Conservation (phyloP, 2,888 invertebrate genomes). For the Caenorhabditis sp. region DNA sequence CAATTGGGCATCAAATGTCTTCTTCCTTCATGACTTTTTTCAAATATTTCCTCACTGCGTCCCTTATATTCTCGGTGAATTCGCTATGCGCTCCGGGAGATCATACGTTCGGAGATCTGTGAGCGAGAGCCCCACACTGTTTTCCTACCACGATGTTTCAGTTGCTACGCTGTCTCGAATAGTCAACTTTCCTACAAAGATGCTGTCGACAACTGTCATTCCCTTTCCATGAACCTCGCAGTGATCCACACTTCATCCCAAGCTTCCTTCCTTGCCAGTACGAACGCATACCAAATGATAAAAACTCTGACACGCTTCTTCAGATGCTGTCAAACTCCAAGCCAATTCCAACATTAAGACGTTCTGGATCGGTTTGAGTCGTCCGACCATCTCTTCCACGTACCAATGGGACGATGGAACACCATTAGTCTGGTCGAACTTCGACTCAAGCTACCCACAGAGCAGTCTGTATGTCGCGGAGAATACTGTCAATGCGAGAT, state of each 20-base stretch:
- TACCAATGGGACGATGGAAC: constrained; percentile 57
- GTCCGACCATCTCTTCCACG: constrained; percentile 13
- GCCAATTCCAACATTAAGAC: no score
- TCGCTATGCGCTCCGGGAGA: background rate
- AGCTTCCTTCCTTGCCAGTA: constrained; percentile 45
- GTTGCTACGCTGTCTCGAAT: constrained; percentile 27
- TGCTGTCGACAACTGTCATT: constrained; percentile 20
- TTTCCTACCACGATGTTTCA: no score
- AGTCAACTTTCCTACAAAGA: background rate
- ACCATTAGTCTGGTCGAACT: constrained; percentile 41
- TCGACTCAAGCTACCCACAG: constrained; percentile 27
- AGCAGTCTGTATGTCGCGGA: constrained; percentile 26
- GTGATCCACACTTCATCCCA: constrained; percentile 22
- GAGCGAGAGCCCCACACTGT: background rate
- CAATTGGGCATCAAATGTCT: no score
- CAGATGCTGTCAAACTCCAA: constrained; percentile 25
- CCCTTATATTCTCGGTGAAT: no score
- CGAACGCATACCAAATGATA: background rate
- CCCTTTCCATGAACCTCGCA: constrained; percentile 3
- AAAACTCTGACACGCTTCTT: background rate
- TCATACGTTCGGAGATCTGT: constrained; percentile 33
- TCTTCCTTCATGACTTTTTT: no score
- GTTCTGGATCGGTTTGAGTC: constrained; percentile 56
- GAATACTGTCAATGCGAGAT: constrained; percentile 40
- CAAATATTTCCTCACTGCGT: no score